Percentiles rank a stretch among this genome's conserved stretches.
These are phyloP conservation scores for Habropoda laboriosa DNA, from an alignment of 1,140 invertebrate species.

Conservation along the genomic window DNA sequence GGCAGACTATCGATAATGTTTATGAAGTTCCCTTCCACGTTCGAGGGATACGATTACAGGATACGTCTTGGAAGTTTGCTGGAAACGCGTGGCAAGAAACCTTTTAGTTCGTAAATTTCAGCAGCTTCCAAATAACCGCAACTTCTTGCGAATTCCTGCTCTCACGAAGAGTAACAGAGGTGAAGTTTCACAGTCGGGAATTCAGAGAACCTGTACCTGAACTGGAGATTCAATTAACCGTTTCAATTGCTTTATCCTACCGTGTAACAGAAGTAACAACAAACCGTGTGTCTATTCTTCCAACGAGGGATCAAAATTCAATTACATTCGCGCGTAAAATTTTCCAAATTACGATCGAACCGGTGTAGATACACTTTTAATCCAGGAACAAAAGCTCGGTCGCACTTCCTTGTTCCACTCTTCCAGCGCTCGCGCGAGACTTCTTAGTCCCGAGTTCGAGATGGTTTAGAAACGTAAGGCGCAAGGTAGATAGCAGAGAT, in stretches of 20 bases:
- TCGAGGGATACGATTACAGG: not conserved
- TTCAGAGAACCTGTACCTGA: constrained; percentile 10
- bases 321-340: not conserved
- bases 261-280: not conserved
- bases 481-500: constrained; percentile 76
- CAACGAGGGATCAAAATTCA: not conserved
- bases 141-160: constrained; percentile 26
- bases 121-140: constrained; percentile 37
- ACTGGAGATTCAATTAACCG: constrained; percentile 31
- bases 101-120: constrained; percentile 45
- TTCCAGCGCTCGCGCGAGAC: not conserved
- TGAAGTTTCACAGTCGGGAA: constrained; percentile 22
- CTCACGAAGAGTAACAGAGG: not conserved
- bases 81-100: constrained; percentile 35
- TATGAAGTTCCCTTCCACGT: not conserved
- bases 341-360: not conserved
- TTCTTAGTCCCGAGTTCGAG: constrained; percentile 9
- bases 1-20: constrained; percentile 1
- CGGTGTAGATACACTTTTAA: not conserved
- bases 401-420: not conserved
- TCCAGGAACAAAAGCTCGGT: not conserved
- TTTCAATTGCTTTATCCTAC: not conserved
- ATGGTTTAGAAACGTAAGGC: constrained; percentile 31
- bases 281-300: not conserved
- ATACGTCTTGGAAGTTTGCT: constrained; percentile 21